Percentiles rank a stretch among this genome's conserved stretches.
Evolutionary conservation across 2,113 vertebrate genomes (phyloP).

Genomic region (Apodemus speciosus): DNA sequence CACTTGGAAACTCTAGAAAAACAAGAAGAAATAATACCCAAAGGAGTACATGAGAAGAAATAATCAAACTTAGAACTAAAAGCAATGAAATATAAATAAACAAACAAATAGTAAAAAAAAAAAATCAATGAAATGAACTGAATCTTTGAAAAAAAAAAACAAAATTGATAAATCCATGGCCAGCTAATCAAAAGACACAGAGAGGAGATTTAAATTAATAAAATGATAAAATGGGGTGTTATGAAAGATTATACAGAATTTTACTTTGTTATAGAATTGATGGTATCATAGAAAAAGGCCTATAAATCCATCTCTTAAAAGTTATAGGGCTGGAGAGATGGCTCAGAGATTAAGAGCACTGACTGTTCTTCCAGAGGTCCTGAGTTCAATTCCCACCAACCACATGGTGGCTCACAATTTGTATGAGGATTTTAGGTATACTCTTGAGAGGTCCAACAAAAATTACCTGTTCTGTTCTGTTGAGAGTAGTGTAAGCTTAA

Average conservation of each 20-base stretch:
- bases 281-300: not conserved
- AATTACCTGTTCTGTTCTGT: not conserved
- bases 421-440: not conserved
- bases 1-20: not conserved
- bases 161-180: not conserved
- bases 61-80: not conserved
- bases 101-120: not conserved
- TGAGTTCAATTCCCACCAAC: too few species aligned
- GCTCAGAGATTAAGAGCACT: too few species aligned
- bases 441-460: not conserved
- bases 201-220: not conserved
- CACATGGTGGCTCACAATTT: not conserved
- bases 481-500: not conserved
- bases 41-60: not conserved
- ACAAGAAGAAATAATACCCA: not conserved
- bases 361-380: too few species aligned
- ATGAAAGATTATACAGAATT: not conserved
- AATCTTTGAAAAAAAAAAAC: not conserved
- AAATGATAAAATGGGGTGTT: not conserved
- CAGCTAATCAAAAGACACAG: not conserved
- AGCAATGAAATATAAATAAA: not conserved
- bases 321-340: too few species aligned
- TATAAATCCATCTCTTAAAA: not conserved
- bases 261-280: not conserved
- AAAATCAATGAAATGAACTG: not conserved